These are phyloP conservation scores for Temnothorax nylanderi DNA, from an alignment of 1,140 invertebrate genomes.

Conservation along the genomic window DNA sequence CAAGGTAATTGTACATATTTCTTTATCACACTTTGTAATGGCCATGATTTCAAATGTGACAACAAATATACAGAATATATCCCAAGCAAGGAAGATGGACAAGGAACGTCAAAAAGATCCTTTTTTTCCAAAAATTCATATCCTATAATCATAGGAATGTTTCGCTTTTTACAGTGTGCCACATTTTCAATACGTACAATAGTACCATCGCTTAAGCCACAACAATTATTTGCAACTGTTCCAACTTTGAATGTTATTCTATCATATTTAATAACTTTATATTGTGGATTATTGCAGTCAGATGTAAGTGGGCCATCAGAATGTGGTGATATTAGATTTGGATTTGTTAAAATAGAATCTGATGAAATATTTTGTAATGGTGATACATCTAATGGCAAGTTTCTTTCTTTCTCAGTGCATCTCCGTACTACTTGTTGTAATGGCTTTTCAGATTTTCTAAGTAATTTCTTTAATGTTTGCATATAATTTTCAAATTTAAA, in stretches of 20 bases:
- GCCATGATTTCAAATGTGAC: background rate
- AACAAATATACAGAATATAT: background rate
- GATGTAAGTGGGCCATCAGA: background rate
- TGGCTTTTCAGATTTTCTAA: background rate
- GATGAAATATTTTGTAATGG: too few species aligned
- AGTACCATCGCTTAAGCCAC: background rate
- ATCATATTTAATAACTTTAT: background rate
- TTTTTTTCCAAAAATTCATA: slow-evolving; percentile 12
- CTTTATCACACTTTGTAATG: background rate
- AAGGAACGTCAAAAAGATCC: background rate
- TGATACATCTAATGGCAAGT: background rate
- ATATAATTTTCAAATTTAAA: slow-evolving; percentile 8
- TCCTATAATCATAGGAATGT: background rate
- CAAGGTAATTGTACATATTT: slow-evolving; percentile 11
- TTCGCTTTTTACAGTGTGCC: background rate
- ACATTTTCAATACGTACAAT: too few species aligned
- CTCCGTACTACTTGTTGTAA: background rate
- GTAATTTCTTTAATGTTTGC: background rate
- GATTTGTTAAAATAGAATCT: too few species aligned
- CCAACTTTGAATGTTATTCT: background rate
- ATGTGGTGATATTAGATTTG: background rate
- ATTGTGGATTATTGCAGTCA: background rate
- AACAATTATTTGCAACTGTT: background rate
- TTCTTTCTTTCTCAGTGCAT: background rate
- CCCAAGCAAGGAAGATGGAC: background rate